Percentiles rank a stretch among this genome's conserved stretches.
phyloP scores from a whole-genome alignment of 2,113 vertebrate species.

The Prunella fulvescens region DNA sequence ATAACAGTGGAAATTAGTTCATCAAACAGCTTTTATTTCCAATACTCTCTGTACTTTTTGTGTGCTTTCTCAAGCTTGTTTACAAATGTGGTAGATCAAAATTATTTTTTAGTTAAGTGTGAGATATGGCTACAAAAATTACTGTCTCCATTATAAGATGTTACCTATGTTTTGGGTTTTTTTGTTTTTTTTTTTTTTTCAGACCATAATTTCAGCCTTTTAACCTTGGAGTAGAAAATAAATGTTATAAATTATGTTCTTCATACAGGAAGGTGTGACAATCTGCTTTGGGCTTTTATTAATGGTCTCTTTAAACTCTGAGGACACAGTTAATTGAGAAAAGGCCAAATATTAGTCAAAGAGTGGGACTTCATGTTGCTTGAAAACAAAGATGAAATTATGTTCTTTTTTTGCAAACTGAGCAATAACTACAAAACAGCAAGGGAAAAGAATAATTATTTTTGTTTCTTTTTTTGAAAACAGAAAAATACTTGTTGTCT shows the following conservation, averaged over 20 bases:
- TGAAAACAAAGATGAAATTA: neutral
- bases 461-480: neutral
- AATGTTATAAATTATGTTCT: slow-evolving; percentile 48
- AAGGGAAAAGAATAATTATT: no score
- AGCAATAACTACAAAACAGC: neutral
- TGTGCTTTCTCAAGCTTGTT: neutral
- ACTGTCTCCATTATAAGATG: slow-evolving; percentile 54
- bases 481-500: neutral
- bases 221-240: slow-evolving; percentile 61
- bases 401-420: neutral
- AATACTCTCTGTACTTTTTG: neutral
- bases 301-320: slow-evolving; percentile 65
- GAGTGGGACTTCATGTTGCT: neutral
- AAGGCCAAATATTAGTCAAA: slow-evolving; percentile 56
- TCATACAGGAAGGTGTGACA: slow-evolving; percentile 61
- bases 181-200: no score
- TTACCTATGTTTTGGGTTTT: no score
- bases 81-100: neutral
- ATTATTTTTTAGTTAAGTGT: slow-evolving; percentile 64
- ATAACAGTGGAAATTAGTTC: neutral
- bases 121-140: slow-evolving; percentile 42
- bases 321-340: slow-evolving; percentile 59
- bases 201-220: slow-evolving; percentile 68
- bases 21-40: neutral
- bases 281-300: slow-evolving; percentile 57